Conservation (phyloP, 35 echinoderm and acorn worm genomes). For the Anneissia japonica region DNA sequence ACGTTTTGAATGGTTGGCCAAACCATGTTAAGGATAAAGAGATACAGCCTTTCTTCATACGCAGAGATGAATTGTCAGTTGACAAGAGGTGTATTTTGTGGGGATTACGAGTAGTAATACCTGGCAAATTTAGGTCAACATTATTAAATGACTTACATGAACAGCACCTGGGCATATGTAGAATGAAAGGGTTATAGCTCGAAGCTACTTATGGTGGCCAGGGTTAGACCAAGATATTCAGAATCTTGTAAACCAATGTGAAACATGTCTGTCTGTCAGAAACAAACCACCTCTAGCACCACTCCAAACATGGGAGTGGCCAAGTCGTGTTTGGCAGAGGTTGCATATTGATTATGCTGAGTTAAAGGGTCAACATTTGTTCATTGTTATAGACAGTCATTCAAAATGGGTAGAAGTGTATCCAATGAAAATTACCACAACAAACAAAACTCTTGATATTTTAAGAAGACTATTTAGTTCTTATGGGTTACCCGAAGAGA, state of each 20-base stretch:
- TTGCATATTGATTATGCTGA: conserved; percentile 22
- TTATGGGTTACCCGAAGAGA: conserved; percentile 37
- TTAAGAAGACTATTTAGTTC: conserved; percentile 8
- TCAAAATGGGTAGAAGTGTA: conserved; percentile 17
- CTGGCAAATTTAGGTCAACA: too few relatives aligned
- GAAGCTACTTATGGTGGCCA: not conserved
- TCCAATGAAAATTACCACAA: not conserved
- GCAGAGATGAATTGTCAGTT: too few relatives aligned
- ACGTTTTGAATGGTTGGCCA: too few relatives aligned
- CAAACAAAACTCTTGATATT: conserved; percentile 24
- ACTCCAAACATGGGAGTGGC: not conserved
- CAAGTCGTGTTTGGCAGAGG: not conserved
- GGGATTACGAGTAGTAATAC: too few relatives aligned
- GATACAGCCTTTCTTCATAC: too few relatives aligned
- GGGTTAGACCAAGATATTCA: not conserved
- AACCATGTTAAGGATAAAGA: too few relatives aligned
- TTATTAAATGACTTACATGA: too few relatives aligned
- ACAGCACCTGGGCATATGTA: not conserved
- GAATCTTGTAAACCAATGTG: not conserved
- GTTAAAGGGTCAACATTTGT: conserved; percentile 10
- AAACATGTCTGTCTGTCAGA: not conserved
- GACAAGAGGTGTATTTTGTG: too few relatives aligned
- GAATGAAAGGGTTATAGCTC: not conserved
- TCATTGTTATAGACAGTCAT: conserved; percentile 14
- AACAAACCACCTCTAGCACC: not conserved